Conservation (phyloP, 2,113 vertebrate genomes). For the Mohoua ochrocephala region DNA sequence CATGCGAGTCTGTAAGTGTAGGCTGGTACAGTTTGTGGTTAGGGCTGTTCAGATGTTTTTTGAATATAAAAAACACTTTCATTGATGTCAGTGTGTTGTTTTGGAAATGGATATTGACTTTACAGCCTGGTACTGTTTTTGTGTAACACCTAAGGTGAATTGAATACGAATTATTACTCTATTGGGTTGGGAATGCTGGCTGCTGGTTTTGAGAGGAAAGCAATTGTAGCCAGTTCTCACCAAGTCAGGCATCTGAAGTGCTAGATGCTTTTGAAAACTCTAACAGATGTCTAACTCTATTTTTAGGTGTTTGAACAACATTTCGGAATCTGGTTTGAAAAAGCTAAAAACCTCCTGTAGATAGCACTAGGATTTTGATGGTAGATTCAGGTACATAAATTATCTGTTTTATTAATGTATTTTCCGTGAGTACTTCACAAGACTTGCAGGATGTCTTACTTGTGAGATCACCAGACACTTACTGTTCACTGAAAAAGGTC, state of each 20-base stretch:
- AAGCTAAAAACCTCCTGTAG: not conserved
- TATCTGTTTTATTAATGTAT: not conserved
- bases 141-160: not conserved
- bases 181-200: not conserved
- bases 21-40: not conserved
- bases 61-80: not conserved
- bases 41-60: not conserved
- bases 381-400: not conserved
- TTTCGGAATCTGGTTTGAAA: not conserved
- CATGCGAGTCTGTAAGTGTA: not conserved
- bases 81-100: not conserved
- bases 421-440: not conserved
- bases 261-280: not conserved
- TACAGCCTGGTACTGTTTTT: not conserved
- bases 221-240: not conserved
- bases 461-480: not conserved
- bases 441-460: not conserved
- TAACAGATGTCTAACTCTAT: not conserved
- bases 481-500: not conserved
- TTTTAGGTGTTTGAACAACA: not conserved
- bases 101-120: not conserved
- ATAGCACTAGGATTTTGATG: not conserved
- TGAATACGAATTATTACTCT: not conserved
- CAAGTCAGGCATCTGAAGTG: not conserved
- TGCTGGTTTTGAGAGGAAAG: not conserved